These are phyloP conservation scores for Macheiramphus alcinus DNA, from an alignment of 2,113 vertebrate genomes.

Conservation along the genomic window DNA sequence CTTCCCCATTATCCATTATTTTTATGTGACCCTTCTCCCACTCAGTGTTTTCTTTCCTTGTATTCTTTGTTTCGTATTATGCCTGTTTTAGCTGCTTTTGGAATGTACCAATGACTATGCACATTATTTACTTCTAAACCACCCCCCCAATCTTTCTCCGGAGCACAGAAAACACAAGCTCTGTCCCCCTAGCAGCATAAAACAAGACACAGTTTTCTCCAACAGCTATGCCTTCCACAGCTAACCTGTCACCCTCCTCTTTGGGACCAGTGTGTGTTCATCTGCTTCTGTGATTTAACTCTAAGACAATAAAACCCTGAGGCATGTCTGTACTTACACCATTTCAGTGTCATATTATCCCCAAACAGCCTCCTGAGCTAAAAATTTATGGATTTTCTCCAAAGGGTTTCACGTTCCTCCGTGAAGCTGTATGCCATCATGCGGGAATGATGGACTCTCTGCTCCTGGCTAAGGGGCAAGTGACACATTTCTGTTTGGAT, in stretches of 20 bases:
- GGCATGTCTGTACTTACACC: neutral
- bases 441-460: neutral
- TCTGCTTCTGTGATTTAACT: neutral
- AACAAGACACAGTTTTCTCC: neutral
- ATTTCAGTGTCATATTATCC: neutral
- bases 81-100: neutral
- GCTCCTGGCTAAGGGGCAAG: neutral
- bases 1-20: neutral
- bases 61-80: neutral
- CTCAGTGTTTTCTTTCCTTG: neutral
- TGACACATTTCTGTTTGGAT: neutral
- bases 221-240: neutral
- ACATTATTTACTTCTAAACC: neutral
- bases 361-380: neutral
- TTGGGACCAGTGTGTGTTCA: neutral
- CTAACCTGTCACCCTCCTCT: neutral
- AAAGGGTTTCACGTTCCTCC: neutral
- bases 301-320: neutral
- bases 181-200: neutral
- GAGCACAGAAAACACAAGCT: neutral
- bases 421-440: neutral
- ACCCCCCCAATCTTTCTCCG: neutral
- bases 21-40: neutral
- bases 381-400: neutral
- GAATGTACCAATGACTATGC: neutral